Percentiles rank a stretch among this genome's conserved stretches.
phyloP scores from a whole-genome alignment of 2,797 vertebrate species.

The Centropyge bicolor region DNA sequence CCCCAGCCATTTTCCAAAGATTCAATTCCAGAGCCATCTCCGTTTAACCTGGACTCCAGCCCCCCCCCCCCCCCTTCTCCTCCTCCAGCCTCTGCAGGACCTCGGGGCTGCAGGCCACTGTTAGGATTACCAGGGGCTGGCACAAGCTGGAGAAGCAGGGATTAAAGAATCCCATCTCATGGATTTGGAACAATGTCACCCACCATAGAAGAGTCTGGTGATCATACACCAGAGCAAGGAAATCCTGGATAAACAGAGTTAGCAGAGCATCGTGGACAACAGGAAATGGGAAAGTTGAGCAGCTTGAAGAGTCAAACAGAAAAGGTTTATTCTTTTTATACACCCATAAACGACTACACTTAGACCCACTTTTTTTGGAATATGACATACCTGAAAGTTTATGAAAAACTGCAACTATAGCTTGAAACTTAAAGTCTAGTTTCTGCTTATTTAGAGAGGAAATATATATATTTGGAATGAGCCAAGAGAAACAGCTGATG shows the following conservation, averaged over 20 bases:
- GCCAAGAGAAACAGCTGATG: too few relatives aligned
- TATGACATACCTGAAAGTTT: too few relatives aligned
- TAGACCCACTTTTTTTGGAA: too few relatives aligned
- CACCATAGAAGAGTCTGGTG: slow-evolving; percentile 11
- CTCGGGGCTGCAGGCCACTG: slow-evolving; percentile 8
- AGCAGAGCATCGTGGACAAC: neutral
- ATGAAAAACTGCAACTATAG: too few relatives aligned
- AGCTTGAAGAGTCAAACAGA: slow-evolving; percentile 22
- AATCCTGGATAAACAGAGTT: slow-evolving; percentile 28
- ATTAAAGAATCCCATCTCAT: slow-evolving; percentile 36
- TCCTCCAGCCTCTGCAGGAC: neutral
- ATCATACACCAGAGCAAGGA: slow-evolving; percentile 20
- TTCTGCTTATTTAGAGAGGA: too few relatives aligned
- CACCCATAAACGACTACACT: too few relatives aligned
- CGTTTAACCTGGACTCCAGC: neutral
- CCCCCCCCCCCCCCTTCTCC: neutral
- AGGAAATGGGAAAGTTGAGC: neutral
- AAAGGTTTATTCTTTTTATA: too few relatives aligned
- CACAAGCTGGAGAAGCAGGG: slow-evolving; percentile 20
- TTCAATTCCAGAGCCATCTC: neutral
- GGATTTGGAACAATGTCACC: slow-evolving; percentile 33
- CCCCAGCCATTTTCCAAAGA: neutral
- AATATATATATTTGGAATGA: too few relatives aligned
- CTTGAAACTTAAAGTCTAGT: too few relatives aligned
- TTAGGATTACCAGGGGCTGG: slow-evolving; percentile 17